phyloP scores from a whole-genome alignment of 2,888 invertebrate genomes.

The Synergus gifuensis region DNA sequence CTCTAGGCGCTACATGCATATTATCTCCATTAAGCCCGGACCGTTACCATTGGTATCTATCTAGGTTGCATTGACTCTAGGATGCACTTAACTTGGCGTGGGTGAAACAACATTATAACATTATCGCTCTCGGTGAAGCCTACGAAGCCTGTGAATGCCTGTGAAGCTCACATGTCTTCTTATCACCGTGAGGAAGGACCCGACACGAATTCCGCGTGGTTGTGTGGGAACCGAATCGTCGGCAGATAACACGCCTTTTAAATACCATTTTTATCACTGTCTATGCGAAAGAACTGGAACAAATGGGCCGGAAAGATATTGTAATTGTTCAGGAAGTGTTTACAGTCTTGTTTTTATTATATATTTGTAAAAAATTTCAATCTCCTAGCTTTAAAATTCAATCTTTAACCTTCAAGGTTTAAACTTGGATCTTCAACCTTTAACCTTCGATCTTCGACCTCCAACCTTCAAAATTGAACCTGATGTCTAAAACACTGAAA shows the following conservation, averaged over 20 bases:
- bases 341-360: no score
- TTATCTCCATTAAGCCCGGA: slow-evolving; percentile 16
- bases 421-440: no score
- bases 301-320: background rate
- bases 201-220: slow-evolving; percentile 47
- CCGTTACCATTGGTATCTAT: slow-evolving; percentile 47
- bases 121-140: no score
- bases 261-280: background rate
- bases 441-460: no score
- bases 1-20: background rate
- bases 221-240: slow-evolving; percentile 49
- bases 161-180: slow-evolving; percentile 46
- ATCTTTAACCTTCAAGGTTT: no score
- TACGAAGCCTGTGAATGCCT: slow-evolving; percentile 36
- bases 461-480: no score
- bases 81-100: slow-evolving; percentile 31
- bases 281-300: background rate
- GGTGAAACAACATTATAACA: slow-evolving; percentile 5
- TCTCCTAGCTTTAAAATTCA: no score
- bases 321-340: background rate
- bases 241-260: slow-evolving; percentile 44
- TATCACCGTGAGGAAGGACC: slow-evolving; percentile 58
- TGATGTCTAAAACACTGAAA: no score
- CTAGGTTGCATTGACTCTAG: slow-evolving; percentile 52
- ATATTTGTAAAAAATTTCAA: no score